Base-by-base conservation (phyloP, 1,140 invertebrate genomes). In the Venustaconcha ellipsiformis region DNA sequence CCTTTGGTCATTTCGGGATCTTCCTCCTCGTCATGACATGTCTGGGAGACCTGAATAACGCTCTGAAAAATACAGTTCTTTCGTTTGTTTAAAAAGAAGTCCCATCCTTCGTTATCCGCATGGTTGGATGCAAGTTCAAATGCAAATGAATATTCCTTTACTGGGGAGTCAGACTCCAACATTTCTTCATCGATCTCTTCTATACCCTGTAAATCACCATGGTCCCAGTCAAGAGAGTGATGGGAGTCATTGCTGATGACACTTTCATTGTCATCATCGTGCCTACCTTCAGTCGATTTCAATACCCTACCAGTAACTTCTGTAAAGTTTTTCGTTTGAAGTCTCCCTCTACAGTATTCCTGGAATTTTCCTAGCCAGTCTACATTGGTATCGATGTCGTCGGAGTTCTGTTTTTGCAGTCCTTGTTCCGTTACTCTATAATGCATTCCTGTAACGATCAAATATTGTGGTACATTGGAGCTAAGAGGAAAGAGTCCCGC, bases 331-430 rank as follows among this genome's bases (percentile, higher is more conserved):
- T 83, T 86, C 59, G 78, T 84, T 68, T 82, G 80, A 37, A 88
- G 73, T 57, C 87, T 71, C 37, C 82, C 82, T 60, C 83, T 83
- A 64, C 87, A 88, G 65, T 88, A 88, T 37, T 81, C 64, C 72
- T 82, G 76, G 66, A 88, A 85, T 70, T 86, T 84, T 37, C 81
- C 79, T 18, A 88, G 78, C 87, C 87, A 88, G 72, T 85, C 82
- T 30, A 83, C 62, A 17, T 78, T 74, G n/a, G 78, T 72, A 66
- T 79, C 71, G 18, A 72, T 77, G 57, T 82, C 80, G 72, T 83
- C 80, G 1, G 74, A 74, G 63, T 75, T 82, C 48, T 80, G 78
- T 65, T 74, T 78, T 20, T 26, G 26, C 17, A 72, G 65, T 57
- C 70, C 74, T 48, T 69, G 64, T 23, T 69, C 70, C 8, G 75